phyloP scores from a whole-genome alignment of 1,140 invertebrate species.

The Habropoda laboriosa region DNA sequence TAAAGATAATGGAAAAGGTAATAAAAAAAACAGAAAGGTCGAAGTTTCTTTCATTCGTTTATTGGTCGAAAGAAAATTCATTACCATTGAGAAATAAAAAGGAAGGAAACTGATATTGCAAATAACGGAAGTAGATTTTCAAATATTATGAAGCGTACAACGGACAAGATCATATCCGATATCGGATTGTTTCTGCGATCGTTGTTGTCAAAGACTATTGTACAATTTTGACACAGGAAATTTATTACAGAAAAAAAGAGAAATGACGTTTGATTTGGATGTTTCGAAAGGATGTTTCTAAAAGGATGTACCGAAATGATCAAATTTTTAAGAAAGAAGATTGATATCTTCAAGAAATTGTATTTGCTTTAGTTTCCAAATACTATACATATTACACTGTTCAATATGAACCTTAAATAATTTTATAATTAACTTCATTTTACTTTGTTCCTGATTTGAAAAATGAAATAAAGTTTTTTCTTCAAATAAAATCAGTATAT shows the following conservation, averaged over 20 bases:
- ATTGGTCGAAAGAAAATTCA: not conserved
- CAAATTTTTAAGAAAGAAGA: too few relatives aligned
- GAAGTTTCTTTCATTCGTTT: not conserved
- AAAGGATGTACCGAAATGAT: too few relatives aligned
- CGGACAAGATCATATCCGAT: conserved; percentile 8
- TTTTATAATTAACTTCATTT: too few relatives aligned
- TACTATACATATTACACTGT: too few relatives aligned
- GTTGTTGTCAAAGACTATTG: not conserved
- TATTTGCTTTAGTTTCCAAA: too few relatives aligned
- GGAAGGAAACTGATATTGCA: not conserved
- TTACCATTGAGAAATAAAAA: not conserved
- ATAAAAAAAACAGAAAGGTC: not conserved
- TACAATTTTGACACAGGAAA: not conserved
- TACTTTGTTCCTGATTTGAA: too few relatives aligned
- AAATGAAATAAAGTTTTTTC: too few relatives aligned
- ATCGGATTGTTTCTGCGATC: conserved; percentile 27
- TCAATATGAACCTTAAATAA: too few relatives aligned
- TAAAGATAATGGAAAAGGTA: not conserved
- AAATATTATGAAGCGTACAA: conserved; percentile 25
- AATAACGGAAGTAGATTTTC: conserved; percentile 20
- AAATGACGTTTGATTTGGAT: not conserved
- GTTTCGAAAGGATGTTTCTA: too few relatives aligned
- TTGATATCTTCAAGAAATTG: too few relatives aligned
- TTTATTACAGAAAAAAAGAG: not conserved
- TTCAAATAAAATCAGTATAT: too few relatives aligned